phyloP scores from a whole-genome alignment of 2,113 vertebrate genomes.

The Elephas maximus region DNA sequence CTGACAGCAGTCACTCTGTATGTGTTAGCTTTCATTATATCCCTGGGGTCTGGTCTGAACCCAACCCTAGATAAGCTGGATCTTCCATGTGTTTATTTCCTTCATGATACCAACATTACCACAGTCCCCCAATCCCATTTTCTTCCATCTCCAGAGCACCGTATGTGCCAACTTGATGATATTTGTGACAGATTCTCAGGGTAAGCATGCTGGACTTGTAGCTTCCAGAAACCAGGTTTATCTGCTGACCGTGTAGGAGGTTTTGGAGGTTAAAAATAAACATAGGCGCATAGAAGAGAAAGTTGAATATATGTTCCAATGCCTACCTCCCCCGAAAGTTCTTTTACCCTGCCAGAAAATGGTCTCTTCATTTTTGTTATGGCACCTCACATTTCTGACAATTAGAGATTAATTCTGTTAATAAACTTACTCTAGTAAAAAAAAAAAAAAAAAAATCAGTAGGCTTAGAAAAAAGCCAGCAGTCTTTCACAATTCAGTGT shows the following conservation, averaged over 20 bases:
- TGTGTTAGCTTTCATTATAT: fast-evolving
- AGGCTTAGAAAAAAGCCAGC: not conserved
- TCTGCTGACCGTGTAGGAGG: not conserved
- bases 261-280: slow-evolving; percentile 17
- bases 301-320: not conserved
- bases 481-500: not conserved
- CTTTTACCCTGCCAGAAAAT: not conserved
- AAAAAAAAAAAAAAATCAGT: not conserved
- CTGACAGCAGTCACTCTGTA: too few relatives aligned
- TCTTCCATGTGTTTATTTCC: not conserved
- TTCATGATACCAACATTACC: not conserved
- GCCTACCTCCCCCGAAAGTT: not conserved
- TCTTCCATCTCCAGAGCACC: not conserved
- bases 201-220: not conserved
- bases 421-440: not conserved
- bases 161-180: not conserved
- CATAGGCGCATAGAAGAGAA: not conserved
- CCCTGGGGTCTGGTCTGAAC: not conserved
- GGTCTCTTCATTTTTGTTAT: slow-evolving; percentile 33
- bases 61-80: not conserved
- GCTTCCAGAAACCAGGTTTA: not conserved
- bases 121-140: not conserved
- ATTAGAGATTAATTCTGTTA: not conserved
- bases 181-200: slow-evolving; percentile 2
- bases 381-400: not conserved